Evolutionary conservation across 2,888 invertebrate species (phyloP).

Genomic region (Amiota communis): DNA sequence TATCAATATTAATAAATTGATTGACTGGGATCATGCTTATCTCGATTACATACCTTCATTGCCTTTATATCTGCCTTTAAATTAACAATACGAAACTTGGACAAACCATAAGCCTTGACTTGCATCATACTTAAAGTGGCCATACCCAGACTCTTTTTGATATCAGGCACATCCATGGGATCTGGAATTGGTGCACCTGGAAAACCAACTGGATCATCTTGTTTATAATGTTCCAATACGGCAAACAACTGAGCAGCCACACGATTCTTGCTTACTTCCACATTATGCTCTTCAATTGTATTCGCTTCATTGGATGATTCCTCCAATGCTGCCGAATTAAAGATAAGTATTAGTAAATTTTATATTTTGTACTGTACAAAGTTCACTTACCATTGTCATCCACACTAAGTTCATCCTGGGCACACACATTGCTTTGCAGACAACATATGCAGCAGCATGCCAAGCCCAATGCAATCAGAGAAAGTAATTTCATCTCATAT

Average conservation of each 20-base stretch:
- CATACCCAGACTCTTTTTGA: slow-evolving; percentile 81
- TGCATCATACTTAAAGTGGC: slow-evolving; percentile 82
- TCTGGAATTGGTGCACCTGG: slow-evolving; percentile 87
- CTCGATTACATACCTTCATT: slow-evolving; percentile 78
- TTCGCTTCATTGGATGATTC: slow-evolving; percentile 37
- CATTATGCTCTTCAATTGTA: slow-evolving; percentile 62
- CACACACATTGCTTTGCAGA: slow-evolving; percentile 14
- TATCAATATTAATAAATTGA: not conserved
- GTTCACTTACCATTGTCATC: slow-evolving; percentile 34
- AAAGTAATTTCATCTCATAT: slow-evolving; percentile 48
- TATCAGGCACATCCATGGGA: slow-evolving; percentile 85
- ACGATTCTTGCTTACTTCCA: slow-evolving; percentile 77
- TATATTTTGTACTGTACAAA: slow-evolving; percentile 37
- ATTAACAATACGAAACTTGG: slow-evolving; percentile 83
- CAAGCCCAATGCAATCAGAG: slow-evolving; percentile 36
- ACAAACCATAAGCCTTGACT: slow-evolving; percentile 82
- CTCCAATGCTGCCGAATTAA: slow-evolving; percentile 18
- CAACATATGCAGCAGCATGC: slow-evolving; percentile 32
- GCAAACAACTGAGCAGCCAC: slow-evolving; percentile 82
- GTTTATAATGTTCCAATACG: slow-evolving; percentile 85
- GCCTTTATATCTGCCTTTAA: slow-evolving; percentile 82
- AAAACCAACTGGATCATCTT: slow-evolving; percentile 85
- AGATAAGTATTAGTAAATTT: not conserved
- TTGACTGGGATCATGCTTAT: not conserved
- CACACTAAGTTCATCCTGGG: slow-evolving; percentile 52